A percentile compares a stretch with the other conserved stretches of the same genome.
These are phyloP conservation scores for Dione vanillae DNA, from an alignment of 2,888 invertebrate species.

Conservation along the genomic window DNA sequence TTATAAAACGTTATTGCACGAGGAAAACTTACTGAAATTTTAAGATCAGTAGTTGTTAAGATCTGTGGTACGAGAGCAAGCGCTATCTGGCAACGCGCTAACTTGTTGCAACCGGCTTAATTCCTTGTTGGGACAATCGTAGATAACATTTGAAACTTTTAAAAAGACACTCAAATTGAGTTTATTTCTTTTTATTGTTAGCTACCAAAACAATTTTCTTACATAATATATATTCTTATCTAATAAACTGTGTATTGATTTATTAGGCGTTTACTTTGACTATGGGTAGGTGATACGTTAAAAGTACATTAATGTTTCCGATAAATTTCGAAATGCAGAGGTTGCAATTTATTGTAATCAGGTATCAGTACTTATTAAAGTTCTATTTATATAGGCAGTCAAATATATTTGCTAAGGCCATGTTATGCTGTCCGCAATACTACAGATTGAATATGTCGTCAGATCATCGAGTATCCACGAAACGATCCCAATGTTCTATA, in stretches of 20 bases:
- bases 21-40: slow-evolving; percentile 27
- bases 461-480: no score
- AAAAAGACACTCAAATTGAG: slow-evolving; percentile 38
- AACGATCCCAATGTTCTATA: no score
- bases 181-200: slow-evolving; percentile 36
- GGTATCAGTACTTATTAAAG: no score
- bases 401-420: no score
- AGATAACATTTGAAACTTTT: slow-evolving; percentile 38
- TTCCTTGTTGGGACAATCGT: slow-evolving; percentile 40
- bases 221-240: no score
- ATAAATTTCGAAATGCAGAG: background rate
- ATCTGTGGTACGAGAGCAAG: slow-evolving; percentile 36
- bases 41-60: slow-evolving; percentile 27
- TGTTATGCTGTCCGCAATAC: no score
- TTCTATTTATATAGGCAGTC: no score
- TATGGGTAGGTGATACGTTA: no score
- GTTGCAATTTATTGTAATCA: background rate
- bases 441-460: no score
- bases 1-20: background rate
- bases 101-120: slow-evolving; percentile 43
- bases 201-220: slow-evolving; percentile 19
- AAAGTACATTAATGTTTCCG: no score
- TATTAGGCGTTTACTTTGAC: no score
- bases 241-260: background rate
- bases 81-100: slow-evolving; percentile 42